Evolutionary conservation across 2,797 vertebrate species (phyloP), one percentile per base, ranked within the genome.

Genomic region (Simalia tracyae): DNA sequence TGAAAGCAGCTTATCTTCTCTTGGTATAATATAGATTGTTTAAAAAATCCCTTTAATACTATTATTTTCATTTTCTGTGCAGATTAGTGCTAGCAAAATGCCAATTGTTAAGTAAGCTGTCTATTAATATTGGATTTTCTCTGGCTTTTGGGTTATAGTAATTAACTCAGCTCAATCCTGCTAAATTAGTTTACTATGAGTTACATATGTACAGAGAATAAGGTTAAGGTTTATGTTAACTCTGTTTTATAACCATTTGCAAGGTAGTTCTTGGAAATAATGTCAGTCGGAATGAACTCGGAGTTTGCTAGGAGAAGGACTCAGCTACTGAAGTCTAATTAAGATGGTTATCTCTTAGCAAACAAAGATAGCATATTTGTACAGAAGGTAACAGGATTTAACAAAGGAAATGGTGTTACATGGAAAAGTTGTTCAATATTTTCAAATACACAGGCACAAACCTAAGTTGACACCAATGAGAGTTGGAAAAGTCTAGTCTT

Each of bases 341-440:
- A 97, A 97, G 95, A 97, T 96, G 50, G 93, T 95, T 96, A 97
- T 97, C 96, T 97, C 87, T 50, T 95, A 86, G 92, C 93, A 96
- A 96, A 95, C 96, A 97, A 95, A 96, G 96, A 94, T 63, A 93
- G 92, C 91, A 92, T 86, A 95, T 85, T 89, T 92, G 85, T 92
- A 92, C 57, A 90, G 88, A 94, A 86, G 94, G 84, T 28, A 8
- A 1, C 64, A 57, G 76, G 92, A 26, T 95, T 92, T 96, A 93
- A 92, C 92, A 93, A 91, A 93, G 87, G 92, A 87, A 94, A 84
- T 93, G 0, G 94, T 95, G 96, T 2, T 86, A 92, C 92, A 93
- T 94, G 93, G 86, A 93, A 95, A 91, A 93, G 85, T 28, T 93
- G 50, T 54, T 90, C 64, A 46, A 92, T 90, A 89, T 87, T 94